Evolutionary conservation across 2,113 vertebrate genomes (phyloP).

Genomic region (Hoplias malabaricus): DNA sequence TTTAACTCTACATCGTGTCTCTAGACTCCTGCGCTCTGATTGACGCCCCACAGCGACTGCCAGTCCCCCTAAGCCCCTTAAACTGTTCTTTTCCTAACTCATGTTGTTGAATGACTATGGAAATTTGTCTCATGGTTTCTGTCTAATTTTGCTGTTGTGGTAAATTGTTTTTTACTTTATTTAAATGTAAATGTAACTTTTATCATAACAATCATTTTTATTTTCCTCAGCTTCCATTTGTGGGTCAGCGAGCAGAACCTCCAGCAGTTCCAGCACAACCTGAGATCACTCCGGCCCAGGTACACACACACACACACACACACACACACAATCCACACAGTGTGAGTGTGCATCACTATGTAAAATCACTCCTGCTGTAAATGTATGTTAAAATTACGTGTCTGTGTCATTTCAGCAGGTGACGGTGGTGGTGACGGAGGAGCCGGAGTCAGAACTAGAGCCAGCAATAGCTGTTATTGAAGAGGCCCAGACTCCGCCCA

Average conservation of each 20-base stretch:
- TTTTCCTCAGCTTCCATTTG: constrained; percentile 35
- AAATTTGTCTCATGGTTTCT: too few species aligned
- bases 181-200: background rate
- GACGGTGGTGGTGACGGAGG: constrained; percentile 67
- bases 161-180: background rate
- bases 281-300: constrained; percentile 55
- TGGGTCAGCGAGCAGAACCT: constrained; percentile 21
- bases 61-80: too few species aligned
- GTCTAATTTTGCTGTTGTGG: too few species aligned
- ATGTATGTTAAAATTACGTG: too few species aligned
- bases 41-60: too few species aligned
- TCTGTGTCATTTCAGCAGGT: constrained; percentile 56
- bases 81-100: too few species aligned
- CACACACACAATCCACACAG: too few species aligned
- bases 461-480: background rate
- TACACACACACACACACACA: constrained; percentile 33
- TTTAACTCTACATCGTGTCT: too few species aligned
- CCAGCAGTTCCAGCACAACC: constrained; percentile 8
- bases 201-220: background rate
- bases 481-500: constrained; percentile 65
- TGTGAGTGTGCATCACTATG: too few species aligned
- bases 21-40: too few species aligned
- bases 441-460: constrained; percentile 55
- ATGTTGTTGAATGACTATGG: too few species aligned
- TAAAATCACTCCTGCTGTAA: too few species aligned